phyloP scores from a whole-genome alignment of 1,140 invertebrate species.

The Stegodyphus mimosarum region DNA sequence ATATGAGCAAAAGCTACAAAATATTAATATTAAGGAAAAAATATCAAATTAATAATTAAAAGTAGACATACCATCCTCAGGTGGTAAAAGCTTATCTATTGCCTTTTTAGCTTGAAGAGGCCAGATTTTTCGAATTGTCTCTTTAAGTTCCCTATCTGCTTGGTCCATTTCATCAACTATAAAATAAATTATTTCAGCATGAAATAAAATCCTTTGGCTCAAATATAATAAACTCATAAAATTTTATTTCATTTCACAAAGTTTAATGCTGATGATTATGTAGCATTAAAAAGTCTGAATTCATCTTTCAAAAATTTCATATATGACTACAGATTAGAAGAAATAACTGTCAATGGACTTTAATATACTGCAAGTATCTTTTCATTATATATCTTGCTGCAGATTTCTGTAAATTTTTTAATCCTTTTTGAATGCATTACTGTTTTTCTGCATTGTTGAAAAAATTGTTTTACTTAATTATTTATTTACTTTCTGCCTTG shows the following conservation, averaged over 20 bases:
- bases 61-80: constrained; percentile 76
- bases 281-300: too few species aligned
- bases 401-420: too few species aligned
- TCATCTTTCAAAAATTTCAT: background rate
- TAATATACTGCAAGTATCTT: too few species aligned
- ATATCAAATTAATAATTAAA: background rate
- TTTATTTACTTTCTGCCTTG: too few species aligned
- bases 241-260: too few species aligned
- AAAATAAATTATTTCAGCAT: background rate
- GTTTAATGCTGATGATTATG: too few species aligned
- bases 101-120: constrained; percentile 98
- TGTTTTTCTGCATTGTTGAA: too few species aligned
- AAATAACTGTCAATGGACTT: too few species aligned
- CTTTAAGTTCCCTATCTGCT: constrained; percentile 95
- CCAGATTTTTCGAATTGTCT: constrained; percentile 98
- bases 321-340: too few species aligned
- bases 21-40: background rate
- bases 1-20: background rate
- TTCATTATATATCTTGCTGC: too few species aligned
- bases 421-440: too few species aligned
- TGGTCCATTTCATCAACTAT: constrained; percentile 97
- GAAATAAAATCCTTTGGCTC: background rate
- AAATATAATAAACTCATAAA: background rate
- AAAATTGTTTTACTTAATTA: too few species aligned
- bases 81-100: constrained; percentile 94